Base-by-base conservation (phyloP, 2,797 vertebrate genomes). In the Gymnoscopelus microlampas region DNA sequence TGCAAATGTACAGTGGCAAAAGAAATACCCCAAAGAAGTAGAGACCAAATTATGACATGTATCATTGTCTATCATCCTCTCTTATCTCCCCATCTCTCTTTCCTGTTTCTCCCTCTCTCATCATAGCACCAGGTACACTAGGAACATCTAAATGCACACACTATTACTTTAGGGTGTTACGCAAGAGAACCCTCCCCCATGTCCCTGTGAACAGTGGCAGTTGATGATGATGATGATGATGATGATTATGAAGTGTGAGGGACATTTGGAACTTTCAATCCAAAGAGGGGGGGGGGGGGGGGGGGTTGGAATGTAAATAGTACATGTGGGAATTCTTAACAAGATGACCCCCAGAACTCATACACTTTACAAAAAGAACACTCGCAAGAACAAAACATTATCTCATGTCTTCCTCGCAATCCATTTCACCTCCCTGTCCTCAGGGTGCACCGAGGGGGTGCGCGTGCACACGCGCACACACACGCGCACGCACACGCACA, bases 261-360 rank as follows among this genome's bases (percentile, higher is more conserved):
- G 72, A 70, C 15, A 3, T 70, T 70, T 63, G 50, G 44, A 60
- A 60, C 47, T 74, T 78, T 64, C 62, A 44, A 60, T 78, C 50
- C 32, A 48, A 56, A 73, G 74, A 81, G 53, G 63, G 32, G 3
- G 72, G 10, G 62, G 53, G 68, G 53, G 63, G 32, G 3, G 72
- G 10, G 62, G 53, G 68, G 53, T 49, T 74, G 67, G 68, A 77
- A 80, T 80, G 32, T 68, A 76, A 88, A 79, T 62, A 64, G 53
- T n/a, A 74, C 82, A 66, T 70, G 50, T 80, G 83, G 80, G 77
- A 87, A 68, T 84, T 85, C 70, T 80, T 63, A 62, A 39, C 63
- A 68, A 66, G 63, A 72, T 73, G 73, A 44, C 74, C 44, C 65
- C 24, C 14, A 8, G 68, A 73, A 72, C 70, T 68, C 67, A 53